Evolutionary conservation across 2,797 vertebrate genomes (phyloP).

Genomic region (Chiroxiphia lanceolata): DNA sequence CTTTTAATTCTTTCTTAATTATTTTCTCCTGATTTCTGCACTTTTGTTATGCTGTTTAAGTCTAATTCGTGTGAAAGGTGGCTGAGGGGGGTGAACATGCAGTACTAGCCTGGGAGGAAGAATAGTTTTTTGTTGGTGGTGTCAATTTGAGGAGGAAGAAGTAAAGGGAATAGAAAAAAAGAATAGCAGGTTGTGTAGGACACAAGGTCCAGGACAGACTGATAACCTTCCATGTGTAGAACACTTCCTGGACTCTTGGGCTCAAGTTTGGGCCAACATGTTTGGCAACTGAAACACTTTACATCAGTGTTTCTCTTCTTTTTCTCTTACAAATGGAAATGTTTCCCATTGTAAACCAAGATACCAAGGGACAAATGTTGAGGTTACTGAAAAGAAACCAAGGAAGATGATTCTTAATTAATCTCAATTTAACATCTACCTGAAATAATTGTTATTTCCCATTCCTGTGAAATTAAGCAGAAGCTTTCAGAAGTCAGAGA

Average conservation of each 20-base stretch:
- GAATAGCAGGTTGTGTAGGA: background rate
- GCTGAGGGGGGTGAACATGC: background rate
- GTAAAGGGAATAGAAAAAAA: background rate
- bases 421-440: background rate
- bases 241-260: background rate
- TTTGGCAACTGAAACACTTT: background rate
- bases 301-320: background rate
- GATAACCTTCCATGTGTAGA: background rate
- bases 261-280: background rate
- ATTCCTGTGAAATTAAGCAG: background rate
- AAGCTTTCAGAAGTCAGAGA: background rate
- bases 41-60: background rate
- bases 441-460: background rate
- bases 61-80: slow-evolving; percentile 19
- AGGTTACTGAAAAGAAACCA: background rate
- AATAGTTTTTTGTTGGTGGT: background rate
- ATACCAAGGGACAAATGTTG: background rate
- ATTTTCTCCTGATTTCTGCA: background rate
- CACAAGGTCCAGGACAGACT: background rate
- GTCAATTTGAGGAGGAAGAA: background rate
- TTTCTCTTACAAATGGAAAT: background rate
- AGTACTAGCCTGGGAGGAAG: background rate
- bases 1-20: slow-evolving; percentile 66
- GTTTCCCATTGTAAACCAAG: background rate
- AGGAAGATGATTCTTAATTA: background rate